Conservation (phyloP, 2,888 invertebrate genomes). For the Andrena hattorfiana region DNA sequence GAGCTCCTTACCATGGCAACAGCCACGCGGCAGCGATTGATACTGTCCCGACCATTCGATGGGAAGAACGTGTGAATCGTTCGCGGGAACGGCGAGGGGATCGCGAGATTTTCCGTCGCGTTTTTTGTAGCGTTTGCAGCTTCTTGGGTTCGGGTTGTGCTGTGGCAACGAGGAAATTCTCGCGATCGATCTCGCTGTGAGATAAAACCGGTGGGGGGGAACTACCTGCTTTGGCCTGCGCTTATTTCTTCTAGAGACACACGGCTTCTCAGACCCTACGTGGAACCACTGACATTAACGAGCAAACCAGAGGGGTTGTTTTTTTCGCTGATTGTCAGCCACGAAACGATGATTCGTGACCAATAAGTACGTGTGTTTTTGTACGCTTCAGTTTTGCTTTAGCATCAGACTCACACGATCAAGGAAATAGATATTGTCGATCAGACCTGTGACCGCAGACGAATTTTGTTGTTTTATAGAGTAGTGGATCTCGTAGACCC, state of each 20-base stretch:
- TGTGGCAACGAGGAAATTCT: constrained; percentile 49
- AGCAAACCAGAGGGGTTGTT: constrained; percentile 19
- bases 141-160: constrained; percentile 46
- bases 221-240: constrained; percentile 68
- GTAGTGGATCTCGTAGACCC: constrained; percentile 89
- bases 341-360: not conserved
- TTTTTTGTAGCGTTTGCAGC: constrained; percentile 11
- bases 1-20: no score
- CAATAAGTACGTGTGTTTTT: constrained; percentile 24
- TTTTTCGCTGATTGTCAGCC: not conserved
- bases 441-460: constrained; percentile 59
- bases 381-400: constrained; percentile 43
- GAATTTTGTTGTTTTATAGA: constrained; percentile 81
- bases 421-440: constrained; percentile 34
- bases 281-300: constrained; percentile 18
- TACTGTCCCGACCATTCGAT: no score
- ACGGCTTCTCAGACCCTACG: constrained; percentile 19
- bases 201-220: no score
- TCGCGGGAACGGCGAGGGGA: constrained; percentile 1
- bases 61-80: constrained; percentile 6
- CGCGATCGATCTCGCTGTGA: constrained; percentile 37
- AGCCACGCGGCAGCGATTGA: no score
- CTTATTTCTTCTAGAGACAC: constrained; percentile 48
- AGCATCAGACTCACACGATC: constrained; percentile 36
- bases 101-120: constrained; percentile 45